A percentile compares a stretch with the other conserved stretches of the same genome.
These are phyloP conservation scores for Carposina sasakii DNA, from an alignment of 1,140 invertebrate genomes.

Conservation along the genomic window DNA sequence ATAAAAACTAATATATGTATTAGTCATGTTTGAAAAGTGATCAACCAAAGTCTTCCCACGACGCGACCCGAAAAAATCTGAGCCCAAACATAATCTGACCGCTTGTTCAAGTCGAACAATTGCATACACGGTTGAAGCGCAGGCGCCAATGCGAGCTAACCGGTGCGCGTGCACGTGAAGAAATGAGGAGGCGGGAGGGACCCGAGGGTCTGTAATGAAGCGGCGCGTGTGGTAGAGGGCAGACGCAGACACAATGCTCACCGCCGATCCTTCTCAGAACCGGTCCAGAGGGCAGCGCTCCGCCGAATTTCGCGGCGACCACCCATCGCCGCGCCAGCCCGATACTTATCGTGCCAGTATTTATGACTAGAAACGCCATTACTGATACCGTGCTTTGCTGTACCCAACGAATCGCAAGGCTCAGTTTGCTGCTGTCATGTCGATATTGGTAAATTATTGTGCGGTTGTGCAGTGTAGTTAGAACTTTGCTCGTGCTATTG, in stretches of 20 bases:
- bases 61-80: no score
- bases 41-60: no score
- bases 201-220: slow-evolving; percentile 42
- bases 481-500: slow-evolving; percentile 9
- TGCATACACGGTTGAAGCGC: no score
- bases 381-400: slow-evolving; percentile 27
- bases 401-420: slow-evolving; percentile 31
- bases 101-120: no score
- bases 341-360: slow-evolving; percentile 59
- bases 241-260: slow-evolving; percentile 47
- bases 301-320: slow-evolving; percentile 63
- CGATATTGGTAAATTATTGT: slow-evolving; percentile 25
- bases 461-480: no score
- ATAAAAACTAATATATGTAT: no score
- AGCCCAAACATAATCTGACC: slow-evolving; percentile 12
- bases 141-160: not conserved
- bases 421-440: no score
- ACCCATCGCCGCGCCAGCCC: slow-evolving; percentile 43
- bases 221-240: slow-evolving; percentile 45
- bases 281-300: slow-evolving; percentile 53
- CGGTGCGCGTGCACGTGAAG: slow-evolving; percentile 2
- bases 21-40: no score
- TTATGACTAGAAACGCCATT: slow-evolving; percentile 56
- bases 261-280: slow-evolving; percentile 56
- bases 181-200: slow-evolving; percentile 4